Evolutionary conservation across 2,113 vertebrate genomes (phyloP).

Genomic region (Trinectes maculatus): DNA sequence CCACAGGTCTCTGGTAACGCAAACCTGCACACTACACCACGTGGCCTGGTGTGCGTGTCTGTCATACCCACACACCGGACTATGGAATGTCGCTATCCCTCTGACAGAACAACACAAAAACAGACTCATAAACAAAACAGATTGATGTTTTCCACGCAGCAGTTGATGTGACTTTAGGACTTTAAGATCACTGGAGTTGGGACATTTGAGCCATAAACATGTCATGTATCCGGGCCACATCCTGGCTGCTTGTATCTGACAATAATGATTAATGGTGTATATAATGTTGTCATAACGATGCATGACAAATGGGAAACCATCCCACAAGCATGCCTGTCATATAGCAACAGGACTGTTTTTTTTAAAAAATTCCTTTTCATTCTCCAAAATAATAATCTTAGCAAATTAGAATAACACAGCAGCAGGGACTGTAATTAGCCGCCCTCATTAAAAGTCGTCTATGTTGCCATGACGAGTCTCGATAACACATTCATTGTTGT

Average conservation of each 20-base stretch:
- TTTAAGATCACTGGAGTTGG: no score
- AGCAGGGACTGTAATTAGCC: constrained; percentile 19
- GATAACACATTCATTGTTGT: constrained; percentile 36
- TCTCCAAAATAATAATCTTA: constrained; percentile 47
- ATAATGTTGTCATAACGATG: not conserved
- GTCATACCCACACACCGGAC: no score
- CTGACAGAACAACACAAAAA: no score
- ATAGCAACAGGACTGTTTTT: constrained; percentile 10
- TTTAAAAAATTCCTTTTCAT: constrained; percentile 39
- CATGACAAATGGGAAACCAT: constrained; percentile 16
- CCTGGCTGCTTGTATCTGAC: constrained; percentile 1
- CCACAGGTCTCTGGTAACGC: constrained; percentile 14
- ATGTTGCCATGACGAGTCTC: constrained; percentile 40
- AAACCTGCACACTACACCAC: constrained; percentile 4
- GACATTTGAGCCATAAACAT: constrained; percentile 3
- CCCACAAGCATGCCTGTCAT: not conserved
- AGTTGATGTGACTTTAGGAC: not conserved
- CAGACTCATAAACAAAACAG: constrained; percentile 7
- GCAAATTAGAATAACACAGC: constrained; percentile 31
- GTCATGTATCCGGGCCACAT: not conserved
- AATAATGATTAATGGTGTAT: constrained; percentile 5
- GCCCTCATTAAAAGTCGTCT: constrained; percentile 45
- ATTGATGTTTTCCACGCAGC: not conserved
- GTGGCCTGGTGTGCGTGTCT: constrained; percentile 8
- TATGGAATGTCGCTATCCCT: no score